Base-by-base conservation (phyloP, 1,140 invertebrate genomes). In the Antheraea pernyi region DNA sequence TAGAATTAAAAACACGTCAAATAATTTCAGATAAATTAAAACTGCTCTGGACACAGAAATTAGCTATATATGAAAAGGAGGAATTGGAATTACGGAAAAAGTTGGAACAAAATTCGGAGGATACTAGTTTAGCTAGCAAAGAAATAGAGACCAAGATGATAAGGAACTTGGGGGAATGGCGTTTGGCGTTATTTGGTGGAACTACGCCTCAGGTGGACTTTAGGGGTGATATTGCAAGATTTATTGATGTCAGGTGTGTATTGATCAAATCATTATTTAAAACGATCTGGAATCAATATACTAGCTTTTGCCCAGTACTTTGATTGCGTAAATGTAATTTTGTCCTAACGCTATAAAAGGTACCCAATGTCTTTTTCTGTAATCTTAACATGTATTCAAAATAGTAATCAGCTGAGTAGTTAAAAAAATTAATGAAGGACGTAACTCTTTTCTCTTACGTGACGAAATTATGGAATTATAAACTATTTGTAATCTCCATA, bases 51-150 rank as follows among this genome's bases (percentile, higher is more conserved):
- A 81, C 73, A 5, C 71, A 82, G 39, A 93, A 93, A 70, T 77
- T 94, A 10, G 71, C 88, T 0, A 75, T 82, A 6, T 95, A 94
- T 77, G 86, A 92, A 9, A 73, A 82, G 60, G 94, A 94, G 80
- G 93, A 94, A 80, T 80, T 76, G 36, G 88, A 91, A 11, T 79
- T 94, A 0, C 82, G 92, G 65, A 87, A 86, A 0, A 93, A 93
- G 83, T 72, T 95, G 16, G 80, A 91, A 39, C 79, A 87, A 18
- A 87, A 76, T 36, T 78, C 69, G 0, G 68, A 76, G 30, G 48
- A 74, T 36, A 11, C 48, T 39, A 42, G 65, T 19, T 4, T 30
- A 69, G 48, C 53, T 61, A 19, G 19, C 5, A 73, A 72, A 8
- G 75, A 75, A 19, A 59, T 67, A 0, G 78, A 83, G 60, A 67